Evolutionary conservation across 2,888 invertebrate species (phyloP).

Genomic region (Camponotus fellah): DNA sequence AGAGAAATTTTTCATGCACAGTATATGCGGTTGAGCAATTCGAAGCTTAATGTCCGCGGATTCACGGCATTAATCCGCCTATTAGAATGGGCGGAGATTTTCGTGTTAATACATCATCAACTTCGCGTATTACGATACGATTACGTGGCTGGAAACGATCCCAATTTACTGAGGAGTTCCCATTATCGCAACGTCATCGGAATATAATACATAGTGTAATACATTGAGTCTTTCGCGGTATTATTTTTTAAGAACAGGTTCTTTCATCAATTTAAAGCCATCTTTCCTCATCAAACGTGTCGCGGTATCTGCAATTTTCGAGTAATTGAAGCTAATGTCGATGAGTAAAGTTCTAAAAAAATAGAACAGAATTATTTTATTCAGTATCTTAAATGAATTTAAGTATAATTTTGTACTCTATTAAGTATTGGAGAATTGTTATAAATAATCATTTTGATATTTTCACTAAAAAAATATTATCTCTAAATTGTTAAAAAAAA

Average conservation of each 20-base stretch:
- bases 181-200: slow-evolving; percentile 41
- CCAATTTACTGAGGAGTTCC: slow-evolving; percentile 38
- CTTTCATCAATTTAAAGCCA: slow-evolving; percentile 2
- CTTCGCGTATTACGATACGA: slow-evolving; percentile 40
- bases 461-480: neutral
- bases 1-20: slow-evolving; percentile 1
- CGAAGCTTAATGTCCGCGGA: neutral
- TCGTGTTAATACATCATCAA: slow-evolving; percentile 46
- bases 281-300: neutral
- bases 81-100: slow-evolving; percentile 33
- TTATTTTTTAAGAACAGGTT: slow-evolving; percentile 24
- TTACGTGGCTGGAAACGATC: slow-evolving; percentile 44
- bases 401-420: neutral
- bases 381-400: neutral
- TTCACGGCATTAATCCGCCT: slow-evolving; percentile 14
- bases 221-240: slow-evolving; percentile 13
- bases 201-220: slow-evolving; percentile 12
- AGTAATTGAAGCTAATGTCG: slow-evolving; percentile 2
- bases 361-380: neutral
- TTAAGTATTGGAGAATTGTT: neutral
- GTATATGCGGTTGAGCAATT: slow-evolving; percentile 11
- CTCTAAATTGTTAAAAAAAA: neutral
- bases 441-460: neutral
- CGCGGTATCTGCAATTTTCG: neutral
- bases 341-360: neutral